phyloP scores from a whole-genome alignment of 2,113 vertebrate genomes.

The Garra rufa region DNA sequence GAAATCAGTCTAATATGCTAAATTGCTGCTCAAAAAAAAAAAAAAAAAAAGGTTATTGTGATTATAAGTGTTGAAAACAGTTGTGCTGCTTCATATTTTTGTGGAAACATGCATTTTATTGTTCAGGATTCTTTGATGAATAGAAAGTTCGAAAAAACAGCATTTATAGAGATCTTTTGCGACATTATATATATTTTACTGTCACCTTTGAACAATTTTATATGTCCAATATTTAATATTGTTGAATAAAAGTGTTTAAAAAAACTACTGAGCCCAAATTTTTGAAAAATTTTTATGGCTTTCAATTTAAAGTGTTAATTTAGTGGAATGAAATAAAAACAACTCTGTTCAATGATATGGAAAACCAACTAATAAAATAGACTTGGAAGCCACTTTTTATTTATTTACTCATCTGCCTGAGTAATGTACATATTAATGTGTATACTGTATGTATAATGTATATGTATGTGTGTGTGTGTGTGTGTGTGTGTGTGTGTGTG shows the following conservation, averaged over 20 bases:
- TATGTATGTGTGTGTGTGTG: too few species aligned
- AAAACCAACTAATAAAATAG: not conserved
- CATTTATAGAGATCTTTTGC: not conserved
- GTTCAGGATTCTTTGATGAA: not conserved
- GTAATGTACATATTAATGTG: not conserved
- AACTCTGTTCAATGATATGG: not conserved
- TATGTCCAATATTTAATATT: too few species aligned
- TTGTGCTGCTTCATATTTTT: not conserved
- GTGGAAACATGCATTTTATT: not conserved
- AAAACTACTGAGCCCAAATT: not conserved
- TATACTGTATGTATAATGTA: too few species aligned
- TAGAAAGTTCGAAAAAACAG: not conserved
- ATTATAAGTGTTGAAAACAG: not conserved
- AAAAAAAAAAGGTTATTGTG: too few species aligned
- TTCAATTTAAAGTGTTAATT: not conserved
- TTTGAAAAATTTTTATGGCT: not conserved
- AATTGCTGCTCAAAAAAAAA: not conserved
- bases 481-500: too few species aligned
- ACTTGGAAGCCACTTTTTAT: not conserved
- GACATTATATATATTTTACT: not conserved
- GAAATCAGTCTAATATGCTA: not conserved
- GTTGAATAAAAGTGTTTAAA: not conserved
- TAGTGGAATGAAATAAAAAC: not conserved
- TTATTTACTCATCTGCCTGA: not conserved
- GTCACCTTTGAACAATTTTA: not conserved